Evolutionary conservation across 2,888 invertebrate species (phyloP), one percentile per base, ranked within the genome.

Genomic region (Meandrusa payeni): DNA sequence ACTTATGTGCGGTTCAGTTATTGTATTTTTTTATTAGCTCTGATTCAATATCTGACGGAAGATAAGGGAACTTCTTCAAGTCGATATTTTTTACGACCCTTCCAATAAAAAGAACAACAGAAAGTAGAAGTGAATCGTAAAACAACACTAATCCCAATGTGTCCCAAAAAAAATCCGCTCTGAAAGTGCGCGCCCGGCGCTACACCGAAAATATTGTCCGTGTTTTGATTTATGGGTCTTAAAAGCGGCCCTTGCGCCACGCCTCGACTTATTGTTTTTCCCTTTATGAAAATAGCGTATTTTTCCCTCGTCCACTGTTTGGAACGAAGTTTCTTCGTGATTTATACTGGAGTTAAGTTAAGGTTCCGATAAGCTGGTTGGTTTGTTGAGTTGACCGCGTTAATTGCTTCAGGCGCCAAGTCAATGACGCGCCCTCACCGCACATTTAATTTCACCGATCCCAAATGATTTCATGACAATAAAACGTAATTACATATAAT

Each of bases 161-260:
- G 75, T 74, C 76, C 69, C 67, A 61, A 72, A 77, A 15, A 70
- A 76, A 75, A 71, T 69, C 69, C 63, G 63, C 54, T 66, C 66
- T 55, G 70, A 76, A 78, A 76, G 72, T 73, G 73, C 67, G 66
- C 70, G 64, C 64, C 69, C 69, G 57, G 65, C 69, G 71, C 65
- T 69, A 64, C 66, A 64, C 72, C 65, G 70, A 75, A 76, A 80
- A 80, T 79, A 81, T 79, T 75, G 74, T 66, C 69, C 70, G 64
- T 77, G 74, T 76, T 82, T 75, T 86, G 83, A 85, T 86, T 86
- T 86, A 86, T 81, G 78, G 72, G 64, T 71, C 79, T 78, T 79
- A 79, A 83, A 83, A 76, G 71, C 77, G 75, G 73, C 74, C 81
- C 78, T 74, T 72, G 76, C 69, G 69, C 76, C 61, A 58, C 69